Conservation (phyloP, 2,113 vertebrate genomes). For the Larimichthys polyactis region DNA sequence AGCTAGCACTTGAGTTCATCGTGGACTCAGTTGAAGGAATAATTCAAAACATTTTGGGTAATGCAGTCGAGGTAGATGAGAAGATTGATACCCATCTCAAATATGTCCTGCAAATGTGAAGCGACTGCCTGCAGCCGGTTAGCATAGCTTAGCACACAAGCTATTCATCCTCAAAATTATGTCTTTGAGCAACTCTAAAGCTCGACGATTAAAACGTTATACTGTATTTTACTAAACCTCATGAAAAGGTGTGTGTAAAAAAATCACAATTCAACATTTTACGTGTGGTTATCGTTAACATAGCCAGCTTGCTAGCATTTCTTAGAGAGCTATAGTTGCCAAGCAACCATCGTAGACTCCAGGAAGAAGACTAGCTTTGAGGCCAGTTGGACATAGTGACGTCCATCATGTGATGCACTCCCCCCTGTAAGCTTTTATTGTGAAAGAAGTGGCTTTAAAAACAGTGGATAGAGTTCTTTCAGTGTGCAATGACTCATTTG, state of each 20-base stretch:
- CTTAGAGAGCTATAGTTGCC: neutral
- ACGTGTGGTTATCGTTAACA: too few relatives aligned
- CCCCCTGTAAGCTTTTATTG: too few relatives aligned
- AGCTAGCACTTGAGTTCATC: neutral
- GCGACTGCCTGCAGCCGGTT: neutral
- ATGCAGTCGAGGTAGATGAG: neutral
- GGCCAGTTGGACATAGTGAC: too few relatives aligned
- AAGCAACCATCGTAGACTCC: neutral
- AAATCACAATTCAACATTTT: fast-evolving
- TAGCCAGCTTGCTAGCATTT: too few relatives aligned
- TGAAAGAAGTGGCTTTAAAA: too few relatives aligned
- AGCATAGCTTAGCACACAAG: neutral
- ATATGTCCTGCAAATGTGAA: neutral
- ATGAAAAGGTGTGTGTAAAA: neutral
- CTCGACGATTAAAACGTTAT: neutral
- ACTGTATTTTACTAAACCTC: neutral
- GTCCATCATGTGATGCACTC: too few relatives aligned
- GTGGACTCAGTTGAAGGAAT: neutral
- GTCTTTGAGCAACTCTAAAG: neutral
- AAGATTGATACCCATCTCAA: neutral
- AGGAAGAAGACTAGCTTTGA: neutral
- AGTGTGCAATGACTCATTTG: too few relatives aligned
- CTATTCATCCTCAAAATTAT: neutral
- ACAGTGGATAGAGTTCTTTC: neutral
- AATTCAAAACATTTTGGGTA: neutral